These are phyloP conservation scores for Ambastaia sidthimunki DNA, from an alignment of 2,797 vertebrate genomes.

Conservation along the genomic window DNA sequence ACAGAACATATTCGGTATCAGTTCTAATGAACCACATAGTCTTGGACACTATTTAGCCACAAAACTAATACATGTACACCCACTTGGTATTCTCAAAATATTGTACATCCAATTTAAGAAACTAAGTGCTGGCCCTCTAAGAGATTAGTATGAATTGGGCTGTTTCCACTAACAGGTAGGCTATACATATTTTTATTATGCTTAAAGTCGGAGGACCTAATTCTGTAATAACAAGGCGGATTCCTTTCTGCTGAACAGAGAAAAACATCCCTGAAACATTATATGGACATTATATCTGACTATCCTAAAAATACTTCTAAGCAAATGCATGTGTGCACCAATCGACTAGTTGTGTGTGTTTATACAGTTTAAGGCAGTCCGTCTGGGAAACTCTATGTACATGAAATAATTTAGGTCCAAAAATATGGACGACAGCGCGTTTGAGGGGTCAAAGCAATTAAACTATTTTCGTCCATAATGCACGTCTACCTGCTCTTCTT, in stretches of 20 bases:
- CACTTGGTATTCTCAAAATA: neutral
- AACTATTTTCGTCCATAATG: slow-evolving; percentile 33
- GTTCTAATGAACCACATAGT: neutral
- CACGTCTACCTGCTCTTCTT: slow-evolving; percentile 17
- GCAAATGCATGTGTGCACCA: neutral
- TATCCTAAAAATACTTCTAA: neutral
- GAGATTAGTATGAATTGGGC: neutral
- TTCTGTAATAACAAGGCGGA: neutral
- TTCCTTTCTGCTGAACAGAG: neutral
- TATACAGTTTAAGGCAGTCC: neutral
- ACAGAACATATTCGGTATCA: neutral
- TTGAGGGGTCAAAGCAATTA: slow-evolving; percentile 6
- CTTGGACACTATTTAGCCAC: neutral
- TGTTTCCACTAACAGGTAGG: slow-evolving; percentile 14
- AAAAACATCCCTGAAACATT: neutral
- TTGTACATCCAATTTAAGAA: neutral
- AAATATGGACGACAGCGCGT: slow-evolving; percentile 9
- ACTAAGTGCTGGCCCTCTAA: too few species aligned
- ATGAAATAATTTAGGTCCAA: neutral
- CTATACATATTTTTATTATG: neutral
- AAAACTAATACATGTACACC: neutral
- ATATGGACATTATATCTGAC: neutral
- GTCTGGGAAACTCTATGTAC: neutral
- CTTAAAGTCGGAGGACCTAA: neutral
- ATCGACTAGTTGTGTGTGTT: neutral